Conservation (phyloP, 2,888 invertebrate genomes). For the Nymphalis c-album region DNA sequence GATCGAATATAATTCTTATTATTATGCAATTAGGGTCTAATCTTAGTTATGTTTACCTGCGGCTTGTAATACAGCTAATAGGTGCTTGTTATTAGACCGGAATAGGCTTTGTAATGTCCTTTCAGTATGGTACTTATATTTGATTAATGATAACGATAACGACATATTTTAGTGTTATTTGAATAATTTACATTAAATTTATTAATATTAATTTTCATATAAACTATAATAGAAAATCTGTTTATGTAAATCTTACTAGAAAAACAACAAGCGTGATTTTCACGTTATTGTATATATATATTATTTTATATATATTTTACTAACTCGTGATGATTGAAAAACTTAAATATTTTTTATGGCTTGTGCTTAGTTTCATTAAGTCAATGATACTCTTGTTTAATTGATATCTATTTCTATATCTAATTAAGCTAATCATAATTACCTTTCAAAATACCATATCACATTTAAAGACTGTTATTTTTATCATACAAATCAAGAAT, state of each 20-base stretch:
- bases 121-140: constrained; percentile 8
- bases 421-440: too few relatives aligned
- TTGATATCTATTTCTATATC: too few relatives aligned
- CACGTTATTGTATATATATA: too few relatives aligned
- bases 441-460: too few relatives aligned
- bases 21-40: background rate
- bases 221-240: background rate
- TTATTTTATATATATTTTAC: too few relatives aligned
- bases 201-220: constrained; percentile 7
- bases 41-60: background rate
- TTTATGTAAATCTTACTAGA: background rate
- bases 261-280: background rate
- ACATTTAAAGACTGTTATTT: too few relatives aligned
- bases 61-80: constrained; percentile 9
- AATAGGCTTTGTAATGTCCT: constrained; percentile 13
- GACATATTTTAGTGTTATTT: constrained; percentile 9
- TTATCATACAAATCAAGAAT: too few relatives aligned
- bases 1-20: background rate
- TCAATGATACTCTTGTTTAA: too few relatives aligned
- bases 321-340: too few relatives aligned
- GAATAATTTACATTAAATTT: constrained; percentile 6
- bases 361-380: too few relatives aligned
- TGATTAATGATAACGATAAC: constrained; percentile 8
- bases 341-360: too few relatives aligned
- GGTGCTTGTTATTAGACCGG: constrained; percentile 10